phyloP scores from a whole-genome alignment of 2,113 vertebrate species.

The Coryphaenoides rupestris region DNA sequence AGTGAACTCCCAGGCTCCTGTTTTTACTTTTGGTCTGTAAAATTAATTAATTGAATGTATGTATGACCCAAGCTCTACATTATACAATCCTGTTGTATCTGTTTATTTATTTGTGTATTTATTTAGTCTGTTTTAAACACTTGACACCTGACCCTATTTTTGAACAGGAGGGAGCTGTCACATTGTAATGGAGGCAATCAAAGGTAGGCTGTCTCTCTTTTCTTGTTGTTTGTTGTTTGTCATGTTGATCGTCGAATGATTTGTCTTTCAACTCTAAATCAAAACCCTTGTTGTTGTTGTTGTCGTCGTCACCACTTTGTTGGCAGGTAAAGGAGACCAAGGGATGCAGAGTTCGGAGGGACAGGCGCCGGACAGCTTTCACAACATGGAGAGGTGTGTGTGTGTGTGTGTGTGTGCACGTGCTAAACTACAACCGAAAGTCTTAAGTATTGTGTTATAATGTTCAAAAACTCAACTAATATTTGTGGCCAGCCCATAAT shows the following conservation, averaged over 20 bases:
- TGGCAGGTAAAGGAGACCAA: conserved; percentile 57
- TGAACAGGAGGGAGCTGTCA: conserved; percentile 46
- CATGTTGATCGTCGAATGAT: neutral
- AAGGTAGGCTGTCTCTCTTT: conserved; percentile 41
- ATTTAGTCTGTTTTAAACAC: too few species aligned
- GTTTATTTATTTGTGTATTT: too few species aligned
- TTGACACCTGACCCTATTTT: conserved; percentile 8
- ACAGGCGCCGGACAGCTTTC: conserved; percentile 40
- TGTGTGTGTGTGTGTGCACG: neutral
- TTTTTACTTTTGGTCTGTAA: too few species aligned
- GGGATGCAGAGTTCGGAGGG: conserved; percentile 47
- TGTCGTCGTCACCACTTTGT: neutral
- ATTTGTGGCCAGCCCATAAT: too few species aligned
- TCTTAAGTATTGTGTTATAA: too few species aligned
- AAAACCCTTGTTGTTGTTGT: too few species aligned
- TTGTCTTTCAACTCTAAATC: neutral
- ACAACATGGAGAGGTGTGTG: conserved; percentile 60
- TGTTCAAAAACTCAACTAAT: too few species aligned
- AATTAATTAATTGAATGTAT: too few species aligned
- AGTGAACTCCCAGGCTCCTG: too few species aligned
- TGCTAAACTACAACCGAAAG: too few species aligned
- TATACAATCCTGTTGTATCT: too few species aligned
- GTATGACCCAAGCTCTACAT: too few species aligned
- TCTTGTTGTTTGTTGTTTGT: neutral
- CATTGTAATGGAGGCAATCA: conserved; percentile 57